Evolutionary conservation across 1,140 invertebrate genomes (phyloP).

Genomic region (Steinernema khuongi): DNA sequence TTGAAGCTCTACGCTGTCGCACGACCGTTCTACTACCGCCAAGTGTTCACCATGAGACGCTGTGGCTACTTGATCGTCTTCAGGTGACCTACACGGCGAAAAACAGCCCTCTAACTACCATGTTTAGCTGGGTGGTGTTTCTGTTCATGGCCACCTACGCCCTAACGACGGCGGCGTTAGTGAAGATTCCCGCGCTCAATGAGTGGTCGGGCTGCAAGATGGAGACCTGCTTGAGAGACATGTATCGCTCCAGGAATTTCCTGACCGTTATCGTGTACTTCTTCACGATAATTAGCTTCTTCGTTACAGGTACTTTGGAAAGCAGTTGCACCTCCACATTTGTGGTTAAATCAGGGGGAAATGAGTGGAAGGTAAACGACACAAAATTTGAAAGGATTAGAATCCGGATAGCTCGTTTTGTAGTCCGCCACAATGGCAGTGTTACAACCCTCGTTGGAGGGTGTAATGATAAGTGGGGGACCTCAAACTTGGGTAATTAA

Average conservation of each 20-base stretch:
- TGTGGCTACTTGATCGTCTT: constrained; percentile 43
- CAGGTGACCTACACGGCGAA: not conserved
- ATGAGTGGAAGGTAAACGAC: too few relatives aligned
- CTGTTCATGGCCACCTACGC: constrained; percentile 36
- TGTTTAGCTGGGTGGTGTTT: constrained; percentile 37
- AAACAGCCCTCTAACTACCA: not conserved
- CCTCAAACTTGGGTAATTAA: too few relatives aligned
- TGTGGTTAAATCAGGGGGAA: too few relatives aligned
- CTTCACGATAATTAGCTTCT: constrained; percentile 33
- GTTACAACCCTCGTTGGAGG: too few relatives aligned
- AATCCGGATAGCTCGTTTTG: too few relatives aligned
- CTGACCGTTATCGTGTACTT: constrained; percentile 38
- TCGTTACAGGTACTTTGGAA: constrained; percentile 29
- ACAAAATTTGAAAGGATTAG: too few relatives aligned
- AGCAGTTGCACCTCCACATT: too few relatives aligned
- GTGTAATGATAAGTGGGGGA: too few relatives aligned
- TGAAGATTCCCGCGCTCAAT: constrained; percentile 34
- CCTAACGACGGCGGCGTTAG: constrained; percentile 26
- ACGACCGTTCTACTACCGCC: constrained; percentile 46
- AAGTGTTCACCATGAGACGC: constrained; percentile 47
- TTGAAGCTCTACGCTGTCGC: constrained; percentile 50
- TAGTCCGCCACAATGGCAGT: too few relatives aligned
- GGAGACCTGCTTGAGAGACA: constrained; percentile 34
- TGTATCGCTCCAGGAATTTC: constrained; percentile 31
- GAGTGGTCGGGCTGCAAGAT: constrained; percentile 40